Evolutionary conservation across 2,113 vertebrate species (phyloP), one percentile per base, ranked within the genome.

Genomic region (Myocastor coypus): DNA sequence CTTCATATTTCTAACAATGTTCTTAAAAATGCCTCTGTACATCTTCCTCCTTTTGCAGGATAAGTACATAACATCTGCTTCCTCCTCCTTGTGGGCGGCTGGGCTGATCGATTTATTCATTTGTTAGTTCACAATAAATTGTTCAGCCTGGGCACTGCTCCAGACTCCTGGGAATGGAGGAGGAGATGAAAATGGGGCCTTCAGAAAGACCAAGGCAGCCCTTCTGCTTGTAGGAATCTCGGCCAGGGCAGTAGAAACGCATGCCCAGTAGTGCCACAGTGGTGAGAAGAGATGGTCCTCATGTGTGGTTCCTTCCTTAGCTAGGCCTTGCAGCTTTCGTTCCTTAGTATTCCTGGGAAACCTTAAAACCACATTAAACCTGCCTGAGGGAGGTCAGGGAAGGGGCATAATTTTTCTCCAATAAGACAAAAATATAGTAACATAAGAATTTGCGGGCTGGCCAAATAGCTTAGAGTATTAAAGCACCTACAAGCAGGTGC

Each of bases 1-100:
- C 22, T 86, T 92, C 19, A 32, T 68, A 88, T 85, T 91, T 81
- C 42, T n/a, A 46, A 92, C 50, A 96, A 81, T 42, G 69, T 68
- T 87, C 71, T 89, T 24, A 55, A 81, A 96, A 34, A 66, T 57
- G 7, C 59, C 20, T 83, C 20, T 63, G 10, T 83, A 22, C n/a
- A 75, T 93, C 37, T 63, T 61, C 50, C 5, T 89, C 19, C 17
- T 28, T 84, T 89, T 66, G 37, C 64, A 71, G 24, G 82, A 1
- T 32, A 84, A 59, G 12, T 50, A 61, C 13, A 0, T 46, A 42
- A 26, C 69, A 68, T 80, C n/a, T 84, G 40, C n/a, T 91, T 77
- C n/a, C 14, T 83, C 17, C 32, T 46, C 37, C 6, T 30, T 88
- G 0, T 61, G 85, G 42, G 40, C 61, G 61, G 11, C 17, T 55